A percentile compares a stretch with the other conserved stretches of the same genome.
Evolutionary conservation across 2,797 vertebrate species (phyloP).

Genomic region (Scleropages formosus): DNA sequence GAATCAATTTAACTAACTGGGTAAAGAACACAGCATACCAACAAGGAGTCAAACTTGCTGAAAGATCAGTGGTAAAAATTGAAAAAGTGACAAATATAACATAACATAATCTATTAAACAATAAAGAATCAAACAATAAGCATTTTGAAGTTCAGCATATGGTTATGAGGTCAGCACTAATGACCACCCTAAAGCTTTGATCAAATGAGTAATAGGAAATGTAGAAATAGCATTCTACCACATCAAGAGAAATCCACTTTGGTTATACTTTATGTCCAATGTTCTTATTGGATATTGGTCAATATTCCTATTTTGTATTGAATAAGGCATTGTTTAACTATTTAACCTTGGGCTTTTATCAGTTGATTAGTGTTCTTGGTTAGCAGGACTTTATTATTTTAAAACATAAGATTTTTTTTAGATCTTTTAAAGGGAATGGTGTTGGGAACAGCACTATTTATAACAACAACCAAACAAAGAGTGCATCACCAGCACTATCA

Average conservation of each 20-base stretch:
- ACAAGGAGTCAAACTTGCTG: constrained; percentile 9
- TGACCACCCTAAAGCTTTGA: no score
- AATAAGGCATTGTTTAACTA: not conserved
- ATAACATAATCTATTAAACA: not conserved
- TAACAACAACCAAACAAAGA: not conserved
- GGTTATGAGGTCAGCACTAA: no score
- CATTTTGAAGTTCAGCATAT: no score
- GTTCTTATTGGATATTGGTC: no score
- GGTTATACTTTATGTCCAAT: no score
- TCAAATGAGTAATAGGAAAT: not conserved
- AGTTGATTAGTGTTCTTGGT: not conserved
- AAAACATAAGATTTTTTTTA: not conserved
- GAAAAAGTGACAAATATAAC: not conserved
- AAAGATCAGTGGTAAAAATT: not conserved
- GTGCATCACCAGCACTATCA: not conserved
- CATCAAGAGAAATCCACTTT: no score
- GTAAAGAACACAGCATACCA: constrained; percentile 9
- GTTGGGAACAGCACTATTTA: not conserved
- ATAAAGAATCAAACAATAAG: not conserved
- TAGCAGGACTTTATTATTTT: not conserved
- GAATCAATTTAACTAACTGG: constrained; percentile 22
- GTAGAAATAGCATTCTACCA: not conserved
- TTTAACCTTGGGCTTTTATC: not conserved
- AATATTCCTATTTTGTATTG: not conserved
- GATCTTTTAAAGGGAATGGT: not conserved